Conservation (phyloP, 1,140 invertebrate genomes). For the Nylanderia fulva region DNA sequence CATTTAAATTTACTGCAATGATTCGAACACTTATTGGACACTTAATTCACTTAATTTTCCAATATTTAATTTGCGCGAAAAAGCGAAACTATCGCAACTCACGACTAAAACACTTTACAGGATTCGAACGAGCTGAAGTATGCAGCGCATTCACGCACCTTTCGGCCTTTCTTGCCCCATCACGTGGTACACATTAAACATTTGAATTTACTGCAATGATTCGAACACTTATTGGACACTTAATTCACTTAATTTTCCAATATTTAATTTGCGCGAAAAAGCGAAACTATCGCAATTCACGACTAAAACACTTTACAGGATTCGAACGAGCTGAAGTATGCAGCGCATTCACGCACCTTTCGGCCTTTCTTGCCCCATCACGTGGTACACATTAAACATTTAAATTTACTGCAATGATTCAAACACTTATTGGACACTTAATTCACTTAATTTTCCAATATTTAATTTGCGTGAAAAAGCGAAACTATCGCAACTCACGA, state of each 20-base stretch:
- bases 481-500: not conserved
- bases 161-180: too few species aligned
- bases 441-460: not conserved
- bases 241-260: not conserved
- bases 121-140: not conserved
- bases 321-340: not conserved
- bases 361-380: too few species aligned
- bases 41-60: not conserved
- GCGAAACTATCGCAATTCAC: not conserved
- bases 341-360: too few species aligned
- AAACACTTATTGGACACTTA: not conserved
- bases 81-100: not conserved
- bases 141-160: too few species aligned
- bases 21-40: not conserved
- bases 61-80: not conserved
- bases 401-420: not conserved
- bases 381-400: not conserved
- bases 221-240: not conserved
- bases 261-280: not conserved
- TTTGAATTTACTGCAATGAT: not conserved
- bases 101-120: too few species aligned
- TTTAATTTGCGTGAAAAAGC: not conserved
- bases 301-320: too few species aligned
- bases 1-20: not conserved
- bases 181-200: not conserved